Base-by-base conservation (phyloP, 2,113 vertebrate species). In the Melanerpes formicivorus region DNA sequence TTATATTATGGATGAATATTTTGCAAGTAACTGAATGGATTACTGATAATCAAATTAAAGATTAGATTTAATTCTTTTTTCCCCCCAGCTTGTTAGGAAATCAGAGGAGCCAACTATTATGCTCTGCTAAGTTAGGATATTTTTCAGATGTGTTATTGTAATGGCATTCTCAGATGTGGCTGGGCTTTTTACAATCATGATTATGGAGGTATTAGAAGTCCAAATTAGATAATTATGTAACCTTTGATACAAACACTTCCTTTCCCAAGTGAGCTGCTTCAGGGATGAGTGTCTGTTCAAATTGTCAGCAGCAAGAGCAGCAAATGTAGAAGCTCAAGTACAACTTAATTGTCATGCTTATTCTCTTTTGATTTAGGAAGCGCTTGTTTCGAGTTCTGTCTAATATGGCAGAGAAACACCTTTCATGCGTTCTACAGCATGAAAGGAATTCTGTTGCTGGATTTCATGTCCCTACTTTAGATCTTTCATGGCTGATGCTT, bases 281-380 rank as follows among this genome's bases (percentile, higher is more conserved):
- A 87, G 77, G 87, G 89, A 80, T 32, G 40, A 66, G 46, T 3
- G 70, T 97, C 87, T 96, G 80, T 84, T 95, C 55, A 46, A 70
- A 52, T 79, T 34, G 70, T 91, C 86, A 74, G 79, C 82, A 95
- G 83, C 72, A 93, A 95, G 64, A 95, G 69, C 93, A 95, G 96
- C 81, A 92, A 55, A 86, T 34, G n/a, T 81, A 88, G 76, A 85
- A 86, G 54, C 88, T 90, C 93, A 84, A 92, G 95, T 90, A 44
- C 46, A n/a, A 87, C 84, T 95, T 96, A 95, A 97, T 97, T 95
- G 82, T 92, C 40, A 50, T 96, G 75, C 93, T 93, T 90, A 93
- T 30, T 55, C 60, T 76, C 81, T 86, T 48, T 50, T 81, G 80
- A 77, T 55, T 88, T 78, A 52, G 56, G 67, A 74, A 73, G 92